Conservation (phyloP, 2,888 invertebrate genomes). For the Tineola bisselliella region DNA sequence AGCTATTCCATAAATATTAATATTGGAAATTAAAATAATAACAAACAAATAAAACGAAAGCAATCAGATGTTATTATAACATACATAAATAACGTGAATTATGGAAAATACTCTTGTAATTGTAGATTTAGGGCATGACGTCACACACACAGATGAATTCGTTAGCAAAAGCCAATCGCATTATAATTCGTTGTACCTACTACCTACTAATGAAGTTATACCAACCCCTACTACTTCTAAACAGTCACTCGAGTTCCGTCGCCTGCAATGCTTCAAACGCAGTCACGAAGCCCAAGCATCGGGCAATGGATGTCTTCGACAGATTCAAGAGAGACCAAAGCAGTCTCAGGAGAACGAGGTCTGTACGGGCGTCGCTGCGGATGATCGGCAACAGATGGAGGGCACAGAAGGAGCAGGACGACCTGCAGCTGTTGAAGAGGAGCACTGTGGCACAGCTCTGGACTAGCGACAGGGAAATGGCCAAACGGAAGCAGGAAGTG, state of each 20-base stretch:
- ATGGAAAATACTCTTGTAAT: too few species aligned
- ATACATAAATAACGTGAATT: too few species aligned
- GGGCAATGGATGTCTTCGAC: constrained; percentile 66
- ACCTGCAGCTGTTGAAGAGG: constrained; percentile 41
- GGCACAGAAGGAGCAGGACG: constrained; percentile 44
- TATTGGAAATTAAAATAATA: too few species aligned
- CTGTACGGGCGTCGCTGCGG: constrained; percentile 76
- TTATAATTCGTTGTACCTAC: too few species aligned
- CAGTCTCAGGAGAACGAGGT: constrained; percentile 71
- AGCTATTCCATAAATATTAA: too few species aligned
- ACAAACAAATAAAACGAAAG: too few species aligned
- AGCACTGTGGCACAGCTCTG: constrained; percentile 51
- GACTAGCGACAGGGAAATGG: constrained; percentile 52
- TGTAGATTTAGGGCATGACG: too few species aligned
- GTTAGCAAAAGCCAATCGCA: too few species aligned
- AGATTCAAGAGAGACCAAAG: constrained; percentile 61
- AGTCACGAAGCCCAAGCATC: constrained; percentile 27
- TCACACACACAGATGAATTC: too few species aligned
- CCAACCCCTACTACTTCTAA: background rate
- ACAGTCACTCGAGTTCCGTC: constrained; percentile 26
- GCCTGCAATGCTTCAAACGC: constrained; percentile 53
- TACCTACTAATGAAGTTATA: too few species aligned
- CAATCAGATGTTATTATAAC: too few species aligned
- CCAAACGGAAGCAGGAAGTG: constrained; percentile 44
- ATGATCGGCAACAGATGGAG: constrained; percentile 72